A percentile compares a stretch with the other conserved stretches of the same genome.
Evolutionary conservation across 2,797 vertebrate species (phyloP).

Genomic region (Coracias cyanogaster): DNA sequence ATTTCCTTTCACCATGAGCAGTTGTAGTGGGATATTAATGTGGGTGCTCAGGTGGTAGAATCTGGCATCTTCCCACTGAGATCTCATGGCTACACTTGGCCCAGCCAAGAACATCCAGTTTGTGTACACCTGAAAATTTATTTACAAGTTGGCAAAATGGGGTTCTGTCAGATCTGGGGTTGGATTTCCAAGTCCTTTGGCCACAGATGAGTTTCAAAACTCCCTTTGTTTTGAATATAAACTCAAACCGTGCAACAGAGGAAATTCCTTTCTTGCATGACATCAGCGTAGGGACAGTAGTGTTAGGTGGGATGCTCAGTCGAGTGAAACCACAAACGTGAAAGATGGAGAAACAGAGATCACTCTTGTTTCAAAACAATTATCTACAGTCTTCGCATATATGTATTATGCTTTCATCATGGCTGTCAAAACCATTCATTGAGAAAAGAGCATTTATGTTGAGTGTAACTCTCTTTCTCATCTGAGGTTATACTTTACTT

Average conservation of each 20-base stretch:
- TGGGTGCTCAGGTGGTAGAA: not conserved
- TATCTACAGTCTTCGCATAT: not conserved
- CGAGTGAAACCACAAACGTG: not conserved
- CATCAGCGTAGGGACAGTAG: accelerated
- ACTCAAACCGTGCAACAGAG: not conserved
- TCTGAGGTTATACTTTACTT: not conserved
- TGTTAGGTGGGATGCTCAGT: not conserved
- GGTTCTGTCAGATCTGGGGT: not conserved
- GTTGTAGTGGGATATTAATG: not conserved
- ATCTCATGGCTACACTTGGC: accelerated
- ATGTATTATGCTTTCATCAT: not conserved
- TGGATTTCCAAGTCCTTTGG: not conserved
- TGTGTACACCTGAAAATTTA: not conserved
- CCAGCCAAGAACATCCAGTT: not conserved
- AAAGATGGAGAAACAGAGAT: not conserved
- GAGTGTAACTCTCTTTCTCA: not conserved
- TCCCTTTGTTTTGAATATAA: not conserved
- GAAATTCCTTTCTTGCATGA: not conserved
- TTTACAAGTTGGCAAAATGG: not conserved
- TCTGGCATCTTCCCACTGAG: not conserved
- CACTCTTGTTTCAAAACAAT: not conserved
- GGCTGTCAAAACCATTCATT: not conserved
- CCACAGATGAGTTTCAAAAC: not conserved
- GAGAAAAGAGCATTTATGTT: not conserved
- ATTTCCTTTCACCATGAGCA: not conserved